Base-by-base conservation (phyloP, 2,797 vertebrate species). In the Sphaeramia orbicularis region DNA sequence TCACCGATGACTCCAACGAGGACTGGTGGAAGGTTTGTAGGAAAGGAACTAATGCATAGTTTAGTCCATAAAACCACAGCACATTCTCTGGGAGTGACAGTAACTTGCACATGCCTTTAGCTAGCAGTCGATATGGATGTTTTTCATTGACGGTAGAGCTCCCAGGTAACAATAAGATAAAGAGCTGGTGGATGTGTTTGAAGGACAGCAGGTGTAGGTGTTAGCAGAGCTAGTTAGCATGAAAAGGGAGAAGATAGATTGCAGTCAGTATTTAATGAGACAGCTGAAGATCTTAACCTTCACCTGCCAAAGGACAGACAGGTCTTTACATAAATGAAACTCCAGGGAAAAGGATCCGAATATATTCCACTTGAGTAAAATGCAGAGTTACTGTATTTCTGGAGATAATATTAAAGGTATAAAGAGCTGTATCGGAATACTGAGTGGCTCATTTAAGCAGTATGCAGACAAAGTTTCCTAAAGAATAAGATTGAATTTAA, bases 1-100 rank as follows among this genome's bases (percentile, higher is more conserved):
- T 97, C 64, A 94, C 94, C 38, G 96, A 97, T 42, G 96, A 97
- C 84, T 94, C 96, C 38, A 96, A 96, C 5, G 95, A 97, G 86
- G 96, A 97, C 82, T 97, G 96, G 96, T 97, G 96, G 96, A 96
- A 97, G 96, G 96, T 97, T 62, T 64, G 89, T 47, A 2, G 41
- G 8, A 40, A 52, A 4, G 41, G 35, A 19, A 27, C 11, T 60
- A 16, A 11, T 9, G 2, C 43, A 52, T 35, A 42, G 47, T 54
- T 42, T 2, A 47, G 21, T 24, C 21, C 21, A 24, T 24, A 24
- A 24, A 24, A 24, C 21, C 2, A 24, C 21, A 24, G 4, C 21
- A 24, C 21, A 24, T 4, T 40, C 11, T 13, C 44, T 42, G 38
- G n/a, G n/a, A n/a, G n/a, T n/a, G n/a, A 24, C 18, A 49, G 3